Evolutionary conservation across 2,113 vertebrate genomes (phyloP), one percentile per base, ranked within the genome.

Genomic region (Xenopus borealis): DNA sequence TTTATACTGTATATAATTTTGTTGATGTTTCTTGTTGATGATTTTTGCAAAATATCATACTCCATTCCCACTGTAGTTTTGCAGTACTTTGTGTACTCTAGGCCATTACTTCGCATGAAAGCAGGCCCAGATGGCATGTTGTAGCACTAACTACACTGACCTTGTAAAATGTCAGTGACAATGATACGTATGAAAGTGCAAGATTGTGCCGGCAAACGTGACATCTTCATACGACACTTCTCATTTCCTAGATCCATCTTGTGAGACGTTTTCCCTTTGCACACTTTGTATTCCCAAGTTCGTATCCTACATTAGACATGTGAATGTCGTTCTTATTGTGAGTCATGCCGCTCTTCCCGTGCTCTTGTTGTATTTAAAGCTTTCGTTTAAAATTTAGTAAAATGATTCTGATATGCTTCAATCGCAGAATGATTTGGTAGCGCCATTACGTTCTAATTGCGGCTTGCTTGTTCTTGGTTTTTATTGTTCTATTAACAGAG

Each of bases 171-270:
- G 73, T 66, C 69, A 79, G 68, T 1, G 0, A 12, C 69, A 77
- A 71, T 85, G 83, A 81, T 61, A 81, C 33, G 66, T 76, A 63
- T 71, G 82, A 87, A 85, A 86, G 80, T 90, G 75, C 75, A 81
- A 81, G 85, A 44, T 30, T 69, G 40, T 12, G 3, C 78, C 80
- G 79, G 72, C 74, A 81, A 74, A 83, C 83, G 79, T 84, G 79
- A 83, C 79, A 74, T 58, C 78, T 57, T 85, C 80, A 82, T 73
- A 69, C 11, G 20, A 10, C 19, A 45, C 13, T 58, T 44, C 17
- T 66, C 52, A 3, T 10, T 59, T 44, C 10, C n/a, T 61, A 62
- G 13, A 40, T 46, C 4, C 40, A 46, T 45, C 33, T 40, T 40
- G 33, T 40, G 8, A 40, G 33, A 40, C 5, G 33, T 40, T 40